phyloP scores from a whole-genome alignment of 2,888 invertebrate genomes.

The Melanostoma mellinum region DNA sequence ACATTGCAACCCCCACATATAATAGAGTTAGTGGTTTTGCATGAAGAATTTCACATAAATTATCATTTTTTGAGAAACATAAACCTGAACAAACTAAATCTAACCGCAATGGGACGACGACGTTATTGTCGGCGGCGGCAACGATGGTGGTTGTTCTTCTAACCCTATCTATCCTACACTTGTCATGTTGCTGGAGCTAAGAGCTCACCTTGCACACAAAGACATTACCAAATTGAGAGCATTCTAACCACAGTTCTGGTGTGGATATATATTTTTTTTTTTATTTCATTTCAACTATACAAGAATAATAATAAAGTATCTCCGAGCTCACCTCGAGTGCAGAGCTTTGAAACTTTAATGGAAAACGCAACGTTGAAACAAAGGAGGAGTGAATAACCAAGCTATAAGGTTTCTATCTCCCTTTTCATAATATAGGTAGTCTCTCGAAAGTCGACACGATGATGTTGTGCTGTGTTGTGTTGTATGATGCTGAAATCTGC shows the following conservation, averaged over 20 bases:
- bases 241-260: slow-evolving; percentile 51
- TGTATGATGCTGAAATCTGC: slow-evolving; percentile 9
- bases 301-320: slow-evolving; percentile 2
- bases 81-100: slow-evolving; percentile 49
- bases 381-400: slow-evolving; percentile 2
- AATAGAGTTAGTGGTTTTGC: slow-evolving; percentile 54
- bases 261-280: neutral
- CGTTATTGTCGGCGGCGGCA: slow-evolving; percentile 4
- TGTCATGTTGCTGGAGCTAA: slow-evolving; percentile 25
- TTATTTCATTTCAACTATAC: slow-evolving; percentile 2
- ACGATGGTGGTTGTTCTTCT: slow-evolving; percentile 21
- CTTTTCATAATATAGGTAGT: slow-evolving; percentile 1
- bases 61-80: slow-evolving; percentile 53
- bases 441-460: neutral
- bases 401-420: slow-evolving; percentile 13
- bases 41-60: slow-evolving; percentile 70
- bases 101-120: slow-evolving; percentile 51
- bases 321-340: slow-evolving; percentile 47
- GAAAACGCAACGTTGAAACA: neutral
- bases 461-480: neutral
- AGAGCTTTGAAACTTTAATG: slow-evolving; percentile 43
- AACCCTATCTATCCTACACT: slow-evolving; percentile 28
- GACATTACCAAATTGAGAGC: slow-evolving; percentile 49
- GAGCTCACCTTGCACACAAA: slow-evolving; percentile 59
- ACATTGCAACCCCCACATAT: slow-evolving; percentile 53